Conservation (phyloP, 35 echinoderm and acorn worm genomes). For the Ptychodera flava region DNA sequence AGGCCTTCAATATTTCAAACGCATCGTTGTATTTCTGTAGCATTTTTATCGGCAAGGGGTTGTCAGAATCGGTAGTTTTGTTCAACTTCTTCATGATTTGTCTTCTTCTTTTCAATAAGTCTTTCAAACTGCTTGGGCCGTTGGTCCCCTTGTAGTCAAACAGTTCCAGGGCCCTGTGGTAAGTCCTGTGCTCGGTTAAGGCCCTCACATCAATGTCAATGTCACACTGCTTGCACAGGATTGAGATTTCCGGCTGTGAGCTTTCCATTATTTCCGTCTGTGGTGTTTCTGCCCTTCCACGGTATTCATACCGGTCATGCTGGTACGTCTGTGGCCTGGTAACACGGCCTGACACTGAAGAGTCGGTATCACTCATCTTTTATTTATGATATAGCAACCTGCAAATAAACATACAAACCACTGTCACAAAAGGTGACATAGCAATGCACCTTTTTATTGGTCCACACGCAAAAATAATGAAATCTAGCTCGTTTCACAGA, state of each 20-base stretch:
- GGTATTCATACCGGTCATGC: not conserved
- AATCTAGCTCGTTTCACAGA: too few relatives aligned
- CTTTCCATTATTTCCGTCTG: not conserved
- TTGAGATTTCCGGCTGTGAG: conserved; percentile 60
- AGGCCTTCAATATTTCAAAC: conserved; percentile 59
- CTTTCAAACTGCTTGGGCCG: conserved; percentile 35
- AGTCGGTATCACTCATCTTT: not conserved
- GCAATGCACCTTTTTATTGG: too few relatives aligned
- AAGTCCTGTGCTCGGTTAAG: conserved; percentile 54
- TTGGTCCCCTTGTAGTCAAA: conserved; percentile 54
- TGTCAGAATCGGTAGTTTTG: conserved; percentile 17
- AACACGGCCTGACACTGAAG: not conserved
- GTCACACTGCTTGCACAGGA: conserved; percentile 69
- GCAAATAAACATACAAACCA: too few relatives aligned
- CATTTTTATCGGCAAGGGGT: conserved; percentile 14
- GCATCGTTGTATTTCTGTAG: conserved; percentile 79
- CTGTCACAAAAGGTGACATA: too few relatives aligned
- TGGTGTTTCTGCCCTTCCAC: not conserved
- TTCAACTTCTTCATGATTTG: conserved; percentile 34
- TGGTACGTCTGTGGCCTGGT: not conserved
- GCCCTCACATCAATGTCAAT: conserved; percentile 40
- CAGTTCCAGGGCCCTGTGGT: conserved; percentile 54
- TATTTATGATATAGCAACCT: not conserved
- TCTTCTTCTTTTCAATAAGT: conserved; percentile 54
- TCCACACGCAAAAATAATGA: too few relatives aligned